Evolutionary conservation across 2,888 invertebrate species (phyloP).

Genomic region (Dexiosoma caninum): DNA sequence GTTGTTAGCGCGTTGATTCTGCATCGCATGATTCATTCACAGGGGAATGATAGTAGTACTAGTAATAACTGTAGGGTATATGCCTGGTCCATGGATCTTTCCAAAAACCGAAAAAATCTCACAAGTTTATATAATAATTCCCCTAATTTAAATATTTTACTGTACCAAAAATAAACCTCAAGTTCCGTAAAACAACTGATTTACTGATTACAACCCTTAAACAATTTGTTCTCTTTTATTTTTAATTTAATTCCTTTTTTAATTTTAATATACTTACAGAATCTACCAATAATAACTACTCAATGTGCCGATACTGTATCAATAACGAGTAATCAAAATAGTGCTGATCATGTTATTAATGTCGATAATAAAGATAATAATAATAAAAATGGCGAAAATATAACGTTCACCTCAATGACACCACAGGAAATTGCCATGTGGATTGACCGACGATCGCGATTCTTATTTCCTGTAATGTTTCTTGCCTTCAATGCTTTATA

Average conservation of each 20-base stretch:
- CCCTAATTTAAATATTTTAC: too few species aligned
- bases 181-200: too few species aligned
- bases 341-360: slow-evolving; percentile 70
- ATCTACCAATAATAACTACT: slow-evolving; percentile 73
- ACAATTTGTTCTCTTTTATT: too few species aligned
- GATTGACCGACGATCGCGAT: slow-evolving; percentile 72
- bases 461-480: slow-evolving; percentile 73
- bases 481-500: slow-evolving; percentile 72
- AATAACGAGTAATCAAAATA: slow-evolving; percentile 69
- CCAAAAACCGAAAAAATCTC: too few species aligned
- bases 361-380: slow-evolving; percentile 67
- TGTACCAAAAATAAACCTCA: too few species aligned
- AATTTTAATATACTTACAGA: slow-evolving; percentile 62
- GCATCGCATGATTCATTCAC: too few species aligned
- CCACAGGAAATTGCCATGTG: slow-evolving; percentile 75
- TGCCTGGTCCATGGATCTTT: too few species aligned
- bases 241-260: background rate
- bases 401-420: slow-evolving; percentile 75
- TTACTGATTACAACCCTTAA: too few species aligned
- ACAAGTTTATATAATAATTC: too few species aligned
- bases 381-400: slow-evolving; percentile 65
- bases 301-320: slow-evolving; percentile 72
- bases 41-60: too few species aligned
- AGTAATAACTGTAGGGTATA: too few species aligned
- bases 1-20: too few species aligned